These are phyloP conservation scores for Drosophila subsilvestris DNA, from an alignment of 2,888 invertebrate genomes.

Conservation along the genomic window DNA sequence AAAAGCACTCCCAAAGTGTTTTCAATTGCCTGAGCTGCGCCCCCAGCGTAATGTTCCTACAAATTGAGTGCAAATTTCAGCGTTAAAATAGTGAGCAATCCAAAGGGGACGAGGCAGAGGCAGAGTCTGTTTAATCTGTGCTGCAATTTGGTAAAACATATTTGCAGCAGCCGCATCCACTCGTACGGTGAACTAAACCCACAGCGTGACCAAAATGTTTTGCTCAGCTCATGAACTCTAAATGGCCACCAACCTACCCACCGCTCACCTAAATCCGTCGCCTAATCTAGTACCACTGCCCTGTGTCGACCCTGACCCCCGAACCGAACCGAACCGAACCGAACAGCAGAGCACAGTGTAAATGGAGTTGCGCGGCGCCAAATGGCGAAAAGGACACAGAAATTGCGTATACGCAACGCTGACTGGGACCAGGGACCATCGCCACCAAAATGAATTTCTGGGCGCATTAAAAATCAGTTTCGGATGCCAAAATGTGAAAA, in stretches of 20 bases:
- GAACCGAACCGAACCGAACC: too few species aligned
- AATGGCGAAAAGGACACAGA: slow-evolving; percentile 22
- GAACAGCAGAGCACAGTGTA: slow-evolving; percentile 21
- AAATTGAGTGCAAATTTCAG: not conserved
- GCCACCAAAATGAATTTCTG: slow-evolving; percentile 53
- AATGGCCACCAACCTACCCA: not conserved
- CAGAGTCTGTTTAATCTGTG: slow-evolving; percentile 1
- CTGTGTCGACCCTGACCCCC: slow-evolving; percentile 16
- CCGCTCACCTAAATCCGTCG: not conserved
- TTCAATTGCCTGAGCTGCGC: not conserved
- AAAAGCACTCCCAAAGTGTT: not conserved
- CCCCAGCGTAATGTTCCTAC: not conserved
- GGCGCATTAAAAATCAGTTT: slow-evolving; percentile 65
- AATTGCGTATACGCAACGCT: slow-evolving; percentile 52
- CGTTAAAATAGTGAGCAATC: slow-evolving; percentile 1
- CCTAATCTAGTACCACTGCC: not conserved
- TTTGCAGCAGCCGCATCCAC: slow-evolving; percentile 4
- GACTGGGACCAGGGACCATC: slow-evolving; percentile 4
- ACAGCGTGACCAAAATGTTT: slow-evolving; percentile 26
- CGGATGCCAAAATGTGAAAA: slow-evolving; percentile 33
- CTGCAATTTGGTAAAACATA: slow-evolving; percentile 10
- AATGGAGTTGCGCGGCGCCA: slow-evolving; percentile 41
- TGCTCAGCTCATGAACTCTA: slow-evolving; percentile 28
- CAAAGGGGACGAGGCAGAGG: not conserved
- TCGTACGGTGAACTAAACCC: not conserved